Evolutionary conservation across 92 coral and sea anemone genomes (phyloP).

Genomic region (Phenganax marumi): DNA sequence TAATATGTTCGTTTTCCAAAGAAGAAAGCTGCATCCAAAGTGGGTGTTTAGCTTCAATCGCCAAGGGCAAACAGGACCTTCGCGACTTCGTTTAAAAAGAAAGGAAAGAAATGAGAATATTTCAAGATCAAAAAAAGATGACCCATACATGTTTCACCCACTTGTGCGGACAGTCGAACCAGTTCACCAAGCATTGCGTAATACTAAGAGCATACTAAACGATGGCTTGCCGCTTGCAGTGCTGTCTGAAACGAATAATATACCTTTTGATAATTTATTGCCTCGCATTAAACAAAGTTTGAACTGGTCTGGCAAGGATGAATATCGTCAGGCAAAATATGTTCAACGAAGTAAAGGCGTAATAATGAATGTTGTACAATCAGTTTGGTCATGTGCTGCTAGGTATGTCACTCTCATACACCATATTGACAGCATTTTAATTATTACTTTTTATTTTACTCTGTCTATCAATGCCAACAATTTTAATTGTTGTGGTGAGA

Average conservation of each 20-base stretch:
- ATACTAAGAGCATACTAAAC: slow-evolving; percentile 73
- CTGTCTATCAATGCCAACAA: no score
- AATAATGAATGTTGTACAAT: slow-evolving; percentile 83
- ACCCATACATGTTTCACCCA: slow-evolving; percentile 86
- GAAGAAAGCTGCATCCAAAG: neutral
- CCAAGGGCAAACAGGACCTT: slow-evolving; percentile 30
- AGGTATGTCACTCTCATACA: slow-evolving; percentile 49
- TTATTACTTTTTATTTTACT: no score
- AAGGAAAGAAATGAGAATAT: slow-evolving; percentile 4
- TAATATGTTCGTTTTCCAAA: neutral
- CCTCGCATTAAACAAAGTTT: slow-evolving; percentile 69
- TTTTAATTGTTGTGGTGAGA: no score
- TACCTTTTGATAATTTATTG: slow-evolving; percentile 62
- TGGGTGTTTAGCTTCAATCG: neutral
- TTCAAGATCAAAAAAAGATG: slow-evolving; percentile 22
- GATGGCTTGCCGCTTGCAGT: slow-evolving; percentile 60
- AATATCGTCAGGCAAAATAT: slow-evolving; percentile 69
- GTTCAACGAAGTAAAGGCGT: slow-evolving; percentile 70
- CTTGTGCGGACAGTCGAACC: slow-evolving; percentile 82
- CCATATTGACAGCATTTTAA: no score
- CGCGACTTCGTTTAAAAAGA: slow-evolving; percentile 23
- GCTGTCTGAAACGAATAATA: slow-evolving; percentile 39
- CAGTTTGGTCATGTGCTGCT: slow-evolving; percentile 73
- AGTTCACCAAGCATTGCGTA: slow-evolving; percentile 70
- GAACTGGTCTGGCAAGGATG: slow-evolving; percentile 58